Evolutionary conservation across 92 coral and sea anemone genomes (phyloP).

Genomic region (Actinernus sp.): DNA sequence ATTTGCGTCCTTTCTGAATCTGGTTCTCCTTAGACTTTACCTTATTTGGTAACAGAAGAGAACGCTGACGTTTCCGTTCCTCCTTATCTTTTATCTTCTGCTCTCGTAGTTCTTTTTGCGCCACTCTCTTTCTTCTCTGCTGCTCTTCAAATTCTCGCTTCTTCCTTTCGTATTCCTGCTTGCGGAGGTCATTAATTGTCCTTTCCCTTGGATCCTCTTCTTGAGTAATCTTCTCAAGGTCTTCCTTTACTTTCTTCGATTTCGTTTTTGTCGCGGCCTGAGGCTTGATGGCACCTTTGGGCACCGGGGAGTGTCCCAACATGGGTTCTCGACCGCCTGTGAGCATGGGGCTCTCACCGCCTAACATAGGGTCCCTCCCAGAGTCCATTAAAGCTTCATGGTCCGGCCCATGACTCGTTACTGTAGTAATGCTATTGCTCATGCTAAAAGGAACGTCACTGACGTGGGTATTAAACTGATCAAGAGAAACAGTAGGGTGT

Average conservation of each 20-base stretch:
- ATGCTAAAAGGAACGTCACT: conserved; percentile 11
- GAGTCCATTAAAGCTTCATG: conserved; percentile 37
- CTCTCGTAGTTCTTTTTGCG: conserved; percentile 88
- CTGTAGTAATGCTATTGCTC: background rate
- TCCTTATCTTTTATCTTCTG: conserved; percentile 83
- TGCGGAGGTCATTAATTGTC: conserved; percentile 65
- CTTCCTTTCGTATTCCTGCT: conserved; percentile 87
- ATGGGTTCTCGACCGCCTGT: background rate
- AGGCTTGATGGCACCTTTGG: background rate
- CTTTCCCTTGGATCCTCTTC: conserved; percentile 62
- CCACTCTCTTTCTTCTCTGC: conserved; percentile 83
- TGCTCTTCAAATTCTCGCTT: conserved; percentile 95
- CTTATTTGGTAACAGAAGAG: conserved; percentile 46
- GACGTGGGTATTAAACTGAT: conserved; percentile 5
- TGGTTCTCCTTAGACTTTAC: conserved; percentile 45
- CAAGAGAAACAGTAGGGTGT: conserved; percentile 11
- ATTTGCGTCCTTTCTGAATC: conserved; percentile 37
- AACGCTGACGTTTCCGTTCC: conserved; percentile 75
- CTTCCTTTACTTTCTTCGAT: conserved; percentile 5
- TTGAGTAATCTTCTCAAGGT: conserved; percentile 31
- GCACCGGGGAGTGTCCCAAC: background rate
- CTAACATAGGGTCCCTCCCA: conserved; percentile 47
- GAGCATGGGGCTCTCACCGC: conserved; percentile 7
- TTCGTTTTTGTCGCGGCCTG: conserved; percentile 1
- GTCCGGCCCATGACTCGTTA: conserved; percentile 8